Conservation (phyloP, 2,888 invertebrate genomes). For the Anarsia innoxiella region DNA sequence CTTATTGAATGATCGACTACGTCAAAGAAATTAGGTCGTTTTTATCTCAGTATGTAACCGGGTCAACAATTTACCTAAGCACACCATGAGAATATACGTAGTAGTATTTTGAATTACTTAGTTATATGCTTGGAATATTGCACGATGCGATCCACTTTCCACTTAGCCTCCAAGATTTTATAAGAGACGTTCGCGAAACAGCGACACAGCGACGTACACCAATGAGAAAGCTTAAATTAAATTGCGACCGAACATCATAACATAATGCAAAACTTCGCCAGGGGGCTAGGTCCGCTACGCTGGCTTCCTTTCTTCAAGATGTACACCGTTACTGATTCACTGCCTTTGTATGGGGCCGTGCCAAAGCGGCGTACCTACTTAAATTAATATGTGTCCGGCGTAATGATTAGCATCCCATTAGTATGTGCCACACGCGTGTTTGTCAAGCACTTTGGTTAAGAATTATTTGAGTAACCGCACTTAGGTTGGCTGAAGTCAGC, state of each 20-base stretch:
- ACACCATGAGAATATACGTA: too few species aligned
- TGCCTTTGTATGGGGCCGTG: constrained; percentile 40
- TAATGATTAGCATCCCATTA: constrained; percentile 67
- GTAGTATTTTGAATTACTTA: too few species aligned
- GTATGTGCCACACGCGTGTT: constrained; percentile 57
- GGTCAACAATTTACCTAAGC: too few species aligned
- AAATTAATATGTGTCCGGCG: constrained; percentile 66
- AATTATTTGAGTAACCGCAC: constrained; percentile 59
- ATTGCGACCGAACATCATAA: neutral
- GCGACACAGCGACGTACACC: too few species aligned
- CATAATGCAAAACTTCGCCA: constrained; percentile 22
- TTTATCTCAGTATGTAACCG: too few species aligned
- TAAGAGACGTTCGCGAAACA: too few species aligned
- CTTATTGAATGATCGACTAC: too few species aligned
- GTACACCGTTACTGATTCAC: constrained; percentile 50
- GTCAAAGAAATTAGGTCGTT: too few species aligned
- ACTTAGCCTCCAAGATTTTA: too few species aligned
- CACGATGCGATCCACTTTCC: too few species aligned
- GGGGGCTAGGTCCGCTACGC: constrained; percentile 25
- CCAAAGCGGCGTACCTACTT: constrained; percentile 57
- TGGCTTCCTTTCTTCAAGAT: constrained; percentile 39
- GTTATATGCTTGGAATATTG: too few species aligned
- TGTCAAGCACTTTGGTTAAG: constrained; percentile 47
- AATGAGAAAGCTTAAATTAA: too few species aligned
- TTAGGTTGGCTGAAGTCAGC: constrained; percentile 29